phyloP scores from a whole-genome alignment of 2,113 vertebrate species.

The Zeus faber region DNA sequence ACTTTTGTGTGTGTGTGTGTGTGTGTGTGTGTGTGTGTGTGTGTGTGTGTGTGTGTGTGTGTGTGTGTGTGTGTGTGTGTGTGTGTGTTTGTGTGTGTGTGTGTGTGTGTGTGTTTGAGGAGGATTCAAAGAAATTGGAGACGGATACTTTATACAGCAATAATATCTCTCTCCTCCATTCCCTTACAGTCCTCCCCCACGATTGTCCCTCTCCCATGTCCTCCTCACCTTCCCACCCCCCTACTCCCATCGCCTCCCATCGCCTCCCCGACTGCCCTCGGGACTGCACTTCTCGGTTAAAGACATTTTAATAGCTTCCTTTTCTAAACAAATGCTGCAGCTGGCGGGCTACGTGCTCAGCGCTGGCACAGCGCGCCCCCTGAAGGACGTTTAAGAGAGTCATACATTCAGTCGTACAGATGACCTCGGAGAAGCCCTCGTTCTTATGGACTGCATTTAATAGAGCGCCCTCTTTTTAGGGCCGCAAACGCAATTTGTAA shows the following conservation, averaged over 20 bases:
- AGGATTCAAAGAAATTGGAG: background rate
- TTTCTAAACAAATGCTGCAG: conserved; percentile 68
- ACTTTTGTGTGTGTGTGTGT: too few relatives aligned
- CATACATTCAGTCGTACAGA: too few relatives aligned
- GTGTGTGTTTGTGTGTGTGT: too few relatives aligned
- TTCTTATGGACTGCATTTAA: too few relatives aligned
- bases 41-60: background rate
- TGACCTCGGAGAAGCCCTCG: too few relatives aligned
- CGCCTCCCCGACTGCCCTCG: conserved; percentile 10
- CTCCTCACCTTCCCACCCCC: conserved; percentile 27
- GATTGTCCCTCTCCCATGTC: conserved; percentile 36
- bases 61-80: background rate
- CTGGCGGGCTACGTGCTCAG: conserved; percentile 45
- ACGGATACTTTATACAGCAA: conserved; percentile 39
- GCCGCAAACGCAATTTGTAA: too few relatives aligned
- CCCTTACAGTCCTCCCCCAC: background rate
- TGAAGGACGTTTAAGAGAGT: conserved; percentile 47
- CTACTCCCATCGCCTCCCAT: conserved; percentile 19
- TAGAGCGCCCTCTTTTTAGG: too few relatives aligned
- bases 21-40: background rate
- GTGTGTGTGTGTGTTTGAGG: too few relatives aligned
- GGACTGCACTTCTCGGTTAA: conserved; percentile 60
- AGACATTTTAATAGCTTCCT: conserved; percentile 78
- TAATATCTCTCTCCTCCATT: conserved; percentile 26
- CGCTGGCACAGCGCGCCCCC: conserved; percentile 62